Percentiles rank a stretch among this genome's conserved stretches.
Conservation (phyloP, 2,888 invertebrate species). For the Limnephilus auricula region DNA sequence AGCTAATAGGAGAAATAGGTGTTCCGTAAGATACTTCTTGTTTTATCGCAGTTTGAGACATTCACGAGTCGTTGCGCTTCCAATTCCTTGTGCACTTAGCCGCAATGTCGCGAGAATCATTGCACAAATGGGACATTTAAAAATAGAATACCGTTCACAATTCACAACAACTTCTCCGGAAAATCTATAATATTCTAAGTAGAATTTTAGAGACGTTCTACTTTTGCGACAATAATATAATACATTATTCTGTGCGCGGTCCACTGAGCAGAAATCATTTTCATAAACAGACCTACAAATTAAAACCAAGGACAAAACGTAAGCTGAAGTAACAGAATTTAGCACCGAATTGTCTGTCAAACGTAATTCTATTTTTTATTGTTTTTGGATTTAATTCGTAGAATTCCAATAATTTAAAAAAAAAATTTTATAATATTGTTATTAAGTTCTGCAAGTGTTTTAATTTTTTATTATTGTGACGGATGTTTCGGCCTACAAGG, state of each 20-base stretch:
- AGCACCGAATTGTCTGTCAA: neutral
- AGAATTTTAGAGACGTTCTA: neutral
- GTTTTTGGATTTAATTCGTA: too few relatives aligned
- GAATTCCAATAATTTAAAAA: too few relatives aligned
- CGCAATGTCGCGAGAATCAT: constrained; percentile 24
- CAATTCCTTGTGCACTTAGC: neutral
- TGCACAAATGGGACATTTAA: constrained; percentile 27
- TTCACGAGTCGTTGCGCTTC: neutral
- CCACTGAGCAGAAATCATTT: neutral
- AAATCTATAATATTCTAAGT: neutral
- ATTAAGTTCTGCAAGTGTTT: too few relatives aligned
- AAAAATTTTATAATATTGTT: too few relatives aligned
- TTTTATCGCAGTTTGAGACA: constrained; percentile 4
- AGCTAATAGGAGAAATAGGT: neutral
- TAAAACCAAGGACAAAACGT: neutral
- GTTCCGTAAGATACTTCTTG: neutral
- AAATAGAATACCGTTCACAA: constrained; percentile 31
- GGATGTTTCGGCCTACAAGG: too few relatives aligned
- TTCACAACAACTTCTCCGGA: constrained; percentile 2
- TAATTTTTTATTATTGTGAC: too few relatives aligned
- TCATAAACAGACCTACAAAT: neutral
- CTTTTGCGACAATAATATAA: neutral
- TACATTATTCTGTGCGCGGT: neutral
- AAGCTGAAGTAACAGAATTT: neutral
- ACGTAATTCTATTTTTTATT: neutral